Percentiles rank a stretch among this genome's conserved stretches.
phyloP scores from a whole-genome alignment of 2,113 vertebrate genomes.

The Protobothrops flavoviridis region DNA sequence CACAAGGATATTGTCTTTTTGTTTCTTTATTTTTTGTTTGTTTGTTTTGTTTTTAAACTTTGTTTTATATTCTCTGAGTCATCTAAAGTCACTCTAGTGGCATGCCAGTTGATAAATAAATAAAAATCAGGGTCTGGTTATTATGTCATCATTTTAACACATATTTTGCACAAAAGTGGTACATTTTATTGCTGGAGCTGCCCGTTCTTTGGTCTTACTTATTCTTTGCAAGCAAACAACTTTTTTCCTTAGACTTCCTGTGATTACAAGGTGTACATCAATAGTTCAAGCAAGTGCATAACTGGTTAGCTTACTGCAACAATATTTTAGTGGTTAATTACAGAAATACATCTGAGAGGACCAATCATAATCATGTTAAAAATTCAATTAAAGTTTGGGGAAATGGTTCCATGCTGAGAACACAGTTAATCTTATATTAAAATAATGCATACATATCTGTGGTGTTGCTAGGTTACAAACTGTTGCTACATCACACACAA shows the following conservation, averaged over 20 bases:
- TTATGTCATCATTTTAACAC: not conserved
- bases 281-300: slow-evolving; percentile 17
- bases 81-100: not conserved
- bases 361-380: slow-evolving; percentile 8
- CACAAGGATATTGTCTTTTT: not conserved
- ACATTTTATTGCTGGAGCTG: not conserved
- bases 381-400: slow-evolving; percentile 33
- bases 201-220: not conserved
- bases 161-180: not conserved
- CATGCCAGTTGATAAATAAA: not conserved
- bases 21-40: not conserved
- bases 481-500: slow-evolving; percentile 28
- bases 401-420: slow-evolving; percentile 25
- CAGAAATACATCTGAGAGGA: slow-evolving; percentile 3
- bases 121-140: not conserved
- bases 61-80: not conserved
- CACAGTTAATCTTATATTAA: slow-evolving; percentile 34
- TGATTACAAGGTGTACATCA: slow-evolving; percentile 2
- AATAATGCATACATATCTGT: slow-evolving; percentile 36
- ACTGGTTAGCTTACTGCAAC: not conserved
- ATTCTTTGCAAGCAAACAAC: not conserved
- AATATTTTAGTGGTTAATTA: slow-evolving; percentile 14
- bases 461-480: slow-evolving; percentile 39
- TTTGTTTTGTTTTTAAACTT: not conserved
- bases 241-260: not conserved